phyloP scores from a whole-genome alignment of 2,797 vertebrate species.

The Melanotaenia boesemani region DNA sequence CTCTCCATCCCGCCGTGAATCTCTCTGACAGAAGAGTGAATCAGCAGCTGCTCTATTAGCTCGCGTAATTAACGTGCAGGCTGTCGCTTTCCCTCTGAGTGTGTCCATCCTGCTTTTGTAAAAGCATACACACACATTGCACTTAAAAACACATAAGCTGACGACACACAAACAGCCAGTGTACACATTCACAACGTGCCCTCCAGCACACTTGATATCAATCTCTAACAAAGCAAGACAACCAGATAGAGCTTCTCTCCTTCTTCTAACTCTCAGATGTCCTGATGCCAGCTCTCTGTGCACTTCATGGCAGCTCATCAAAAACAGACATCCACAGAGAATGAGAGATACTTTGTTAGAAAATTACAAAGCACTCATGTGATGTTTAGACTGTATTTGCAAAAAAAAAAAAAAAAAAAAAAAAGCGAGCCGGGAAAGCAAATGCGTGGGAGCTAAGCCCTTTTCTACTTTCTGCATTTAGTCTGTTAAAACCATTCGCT shows the following conservation, averaged over 20 bases:
- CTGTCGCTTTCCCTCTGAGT: conserved; percentile 41
- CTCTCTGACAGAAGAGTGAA: conserved; percentile 57
- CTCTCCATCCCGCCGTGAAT: conserved; percentile 44
- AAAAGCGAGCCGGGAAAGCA: neutral
- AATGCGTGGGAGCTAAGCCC: conserved; percentile 21
- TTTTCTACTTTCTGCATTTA: conserved; percentile 42
- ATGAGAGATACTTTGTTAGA: conserved; percentile 1
- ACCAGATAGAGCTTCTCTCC: conserved; percentile 32
- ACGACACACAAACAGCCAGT: conserved; percentile 6
- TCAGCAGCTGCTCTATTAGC: conserved; percentile 74
- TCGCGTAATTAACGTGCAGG: conserved; percentile 63
- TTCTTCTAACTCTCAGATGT: conserved; percentile 16
- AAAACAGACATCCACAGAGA: conserved; percentile 7
- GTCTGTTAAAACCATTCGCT: conserved; percentile 1
- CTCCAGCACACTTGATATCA: conserved; percentile 46
- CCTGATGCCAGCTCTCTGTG: conserved; percentile 34
- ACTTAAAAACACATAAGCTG: neutral
- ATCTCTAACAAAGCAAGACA: conserved; percentile 51
- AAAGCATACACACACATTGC: neutral
- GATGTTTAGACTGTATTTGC: conserved; percentile 16
- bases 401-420: neutral
- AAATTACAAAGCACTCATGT: conserved; percentile 20
- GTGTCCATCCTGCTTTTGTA: conserved; percentile 37
- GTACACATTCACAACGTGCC: conserved; percentile 30
- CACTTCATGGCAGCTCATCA: conserved; percentile 17